A percentile compares a stretch with the other conserved stretches of the same genome.
phyloP scores from a whole-genome alignment of 2,113 vertebrate species.

The Paratilapia polleni region DNA sequence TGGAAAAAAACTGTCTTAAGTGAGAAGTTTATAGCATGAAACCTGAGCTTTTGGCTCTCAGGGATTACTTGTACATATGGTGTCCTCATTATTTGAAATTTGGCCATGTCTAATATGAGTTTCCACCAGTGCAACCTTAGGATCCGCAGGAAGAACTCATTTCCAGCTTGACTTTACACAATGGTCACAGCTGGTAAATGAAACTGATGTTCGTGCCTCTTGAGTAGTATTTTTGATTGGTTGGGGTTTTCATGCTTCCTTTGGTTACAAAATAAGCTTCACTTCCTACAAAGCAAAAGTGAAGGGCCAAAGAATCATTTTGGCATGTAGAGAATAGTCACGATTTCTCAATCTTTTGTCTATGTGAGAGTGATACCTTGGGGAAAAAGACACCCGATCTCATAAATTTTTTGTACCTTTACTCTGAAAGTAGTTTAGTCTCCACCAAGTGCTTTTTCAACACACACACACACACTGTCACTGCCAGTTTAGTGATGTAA shows the following conservation, averaged over 20 bases:
- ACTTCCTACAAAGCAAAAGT: neutral
- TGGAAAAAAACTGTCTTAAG: neutral
- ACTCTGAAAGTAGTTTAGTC: neutral
- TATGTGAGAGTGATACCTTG: neutral
- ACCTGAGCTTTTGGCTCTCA: neutral
- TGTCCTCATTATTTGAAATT: too few species aligned
- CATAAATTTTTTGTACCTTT: neutral
- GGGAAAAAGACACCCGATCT: neutral
- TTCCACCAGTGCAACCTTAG: too few species aligned
- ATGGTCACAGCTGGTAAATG: neutral
- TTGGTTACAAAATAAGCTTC: neutral
- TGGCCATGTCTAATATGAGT: too few species aligned
- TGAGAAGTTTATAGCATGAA: neutral
- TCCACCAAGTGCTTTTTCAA: neutral
- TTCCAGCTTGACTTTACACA: neutral
- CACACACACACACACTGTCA: neutral
- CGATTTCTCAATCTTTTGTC: neutral
- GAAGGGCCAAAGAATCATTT: neutral
- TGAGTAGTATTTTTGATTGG: neutral
- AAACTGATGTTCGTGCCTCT: neutral
- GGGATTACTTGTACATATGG: neutral
- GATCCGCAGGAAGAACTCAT: neutral
- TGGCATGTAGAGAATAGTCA: neutral
- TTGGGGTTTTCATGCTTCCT: neutral
- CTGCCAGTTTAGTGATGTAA: neutral